phyloP scores from a whole-genome alignment of 2,888 invertebrate genomes.

The Dryocosmus kuriphilus region DNA sequence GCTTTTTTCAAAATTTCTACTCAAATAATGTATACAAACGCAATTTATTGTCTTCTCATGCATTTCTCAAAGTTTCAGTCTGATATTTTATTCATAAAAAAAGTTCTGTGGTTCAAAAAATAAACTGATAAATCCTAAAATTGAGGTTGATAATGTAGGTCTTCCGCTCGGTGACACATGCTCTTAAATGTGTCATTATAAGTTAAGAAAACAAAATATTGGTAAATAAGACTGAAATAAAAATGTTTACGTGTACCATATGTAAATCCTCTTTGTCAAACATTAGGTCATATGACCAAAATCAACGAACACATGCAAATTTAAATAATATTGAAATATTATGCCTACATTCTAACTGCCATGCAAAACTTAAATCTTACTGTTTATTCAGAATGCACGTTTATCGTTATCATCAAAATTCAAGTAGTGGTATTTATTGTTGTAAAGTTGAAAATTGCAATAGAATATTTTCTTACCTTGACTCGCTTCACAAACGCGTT shows the following conservation, averaged over 20 bases:
- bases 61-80: no score
- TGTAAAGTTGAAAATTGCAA: conserved; percentile 13
- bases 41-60: no score
- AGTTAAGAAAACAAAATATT: neutral
- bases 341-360: conserved; percentile 14
- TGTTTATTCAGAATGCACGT: neutral
- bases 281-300: neutral
- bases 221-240: neutral
- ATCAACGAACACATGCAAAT: neutral
- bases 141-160: no score
- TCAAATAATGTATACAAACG: no score
- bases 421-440: neutral
- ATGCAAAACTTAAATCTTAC: conserved; percentile 24
- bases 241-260: neutral
- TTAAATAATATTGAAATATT: neutral
- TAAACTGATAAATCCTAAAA: no score
- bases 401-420: neutral
- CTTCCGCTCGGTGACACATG: no score
- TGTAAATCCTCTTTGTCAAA: neutral
- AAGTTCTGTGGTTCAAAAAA: no score
- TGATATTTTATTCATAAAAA: no score
- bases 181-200: no score
- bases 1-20: no score
- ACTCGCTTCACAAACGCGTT: neutral
- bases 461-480: neutral